A percentile compares a stretch with the other conserved stretches of the same genome.
These are phyloP conservation scores for Lacerta bilineata DNA, from an alignment of 2,797 vertebrate species.

Conservation along the genomic window DNA sequence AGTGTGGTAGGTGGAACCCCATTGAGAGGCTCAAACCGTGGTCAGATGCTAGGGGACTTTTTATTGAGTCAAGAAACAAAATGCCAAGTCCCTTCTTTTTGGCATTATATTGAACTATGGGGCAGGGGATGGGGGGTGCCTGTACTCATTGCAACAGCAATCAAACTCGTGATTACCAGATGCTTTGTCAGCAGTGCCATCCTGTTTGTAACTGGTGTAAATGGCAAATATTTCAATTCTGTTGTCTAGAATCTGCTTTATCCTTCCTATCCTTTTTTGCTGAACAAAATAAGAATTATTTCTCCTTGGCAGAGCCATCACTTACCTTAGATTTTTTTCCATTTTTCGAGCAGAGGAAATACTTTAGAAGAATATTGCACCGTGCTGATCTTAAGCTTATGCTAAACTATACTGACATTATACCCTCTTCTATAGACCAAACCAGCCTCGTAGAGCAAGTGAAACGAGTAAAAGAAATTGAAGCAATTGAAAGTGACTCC, in stretches of 20 bases:
- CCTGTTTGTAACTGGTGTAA: neutral
- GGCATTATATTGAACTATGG: neutral
- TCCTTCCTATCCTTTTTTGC: rapidly evolving
- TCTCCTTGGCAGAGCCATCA: neutral
- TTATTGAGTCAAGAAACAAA: neutral
- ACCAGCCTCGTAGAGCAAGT: conserved; percentile 92
- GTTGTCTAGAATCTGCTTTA: rapidly evolving
- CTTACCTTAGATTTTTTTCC: conserved; percentile 14
- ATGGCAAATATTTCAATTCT: neutral
- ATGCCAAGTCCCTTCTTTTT: neutral
- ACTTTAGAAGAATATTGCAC: conserved; percentile 16
- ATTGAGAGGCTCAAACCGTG: neutral
- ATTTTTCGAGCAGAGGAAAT: conserved; percentile 51
- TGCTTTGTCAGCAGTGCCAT: neutral
- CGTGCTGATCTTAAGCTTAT: conserved; percentile 20
- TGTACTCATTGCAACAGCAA: neutral
- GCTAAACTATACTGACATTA: conserved; percentile 46
- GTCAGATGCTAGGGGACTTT: neutral
- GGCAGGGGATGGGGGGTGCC: too few species aligned
- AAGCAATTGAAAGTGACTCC: conserved; percentile 96
- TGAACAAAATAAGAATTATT: neutral
- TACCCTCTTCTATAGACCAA: conserved; percentile 85
- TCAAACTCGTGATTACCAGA: neutral
- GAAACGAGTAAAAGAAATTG: conserved; percentile 95
- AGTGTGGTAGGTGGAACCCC: neutral